phyloP scores from a whole-genome alignment of 2,797 vertebrate species.

The Odontamblyopus rebecca region DNA sequence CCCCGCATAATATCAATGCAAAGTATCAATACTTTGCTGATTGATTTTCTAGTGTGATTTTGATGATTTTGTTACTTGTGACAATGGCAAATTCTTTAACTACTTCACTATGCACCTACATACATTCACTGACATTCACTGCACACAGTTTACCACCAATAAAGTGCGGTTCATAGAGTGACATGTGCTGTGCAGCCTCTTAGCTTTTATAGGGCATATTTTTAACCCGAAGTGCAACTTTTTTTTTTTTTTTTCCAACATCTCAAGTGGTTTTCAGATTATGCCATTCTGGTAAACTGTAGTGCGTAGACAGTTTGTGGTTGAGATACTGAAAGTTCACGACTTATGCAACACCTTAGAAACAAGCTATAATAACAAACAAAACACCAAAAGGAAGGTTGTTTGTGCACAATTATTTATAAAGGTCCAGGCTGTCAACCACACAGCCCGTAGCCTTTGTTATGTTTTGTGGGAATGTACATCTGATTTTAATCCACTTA shows the following conservation, averaged over 20 bases:
- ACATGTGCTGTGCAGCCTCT: slow-evolving; percentile 8
- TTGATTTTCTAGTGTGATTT: too few species aligned
- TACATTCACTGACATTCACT: neutral
- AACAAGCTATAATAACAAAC: neutral
- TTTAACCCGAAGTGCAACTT: slow-evolving; percentile 21
- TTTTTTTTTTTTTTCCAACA: slow-evolving; percentile 7
- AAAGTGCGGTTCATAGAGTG: neutral
- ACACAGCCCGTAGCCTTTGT: neutral
- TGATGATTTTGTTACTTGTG: too few species aligned
- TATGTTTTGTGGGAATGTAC: neutral
- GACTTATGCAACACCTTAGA: neutral
- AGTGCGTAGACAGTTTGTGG: neutral
- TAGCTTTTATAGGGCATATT: slow-evolving; percentile 38
- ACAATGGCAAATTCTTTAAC: too few species aligned
- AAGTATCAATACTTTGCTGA: too few species aligned
- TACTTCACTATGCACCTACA: neutral
- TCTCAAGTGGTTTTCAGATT: slow-evolving; percentile 21
- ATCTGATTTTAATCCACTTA: neutral
- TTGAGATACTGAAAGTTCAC: neutral
- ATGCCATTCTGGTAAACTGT: neutral
- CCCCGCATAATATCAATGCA: too few species aligned
- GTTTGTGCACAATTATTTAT: neutral
- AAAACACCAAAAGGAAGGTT: neutral
- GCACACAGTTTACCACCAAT: neutral
- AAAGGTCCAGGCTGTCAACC: neutral